phyloP scores from a whole-genome alignment of 23 tunicate species.

The Pegea sp. region DNA sequence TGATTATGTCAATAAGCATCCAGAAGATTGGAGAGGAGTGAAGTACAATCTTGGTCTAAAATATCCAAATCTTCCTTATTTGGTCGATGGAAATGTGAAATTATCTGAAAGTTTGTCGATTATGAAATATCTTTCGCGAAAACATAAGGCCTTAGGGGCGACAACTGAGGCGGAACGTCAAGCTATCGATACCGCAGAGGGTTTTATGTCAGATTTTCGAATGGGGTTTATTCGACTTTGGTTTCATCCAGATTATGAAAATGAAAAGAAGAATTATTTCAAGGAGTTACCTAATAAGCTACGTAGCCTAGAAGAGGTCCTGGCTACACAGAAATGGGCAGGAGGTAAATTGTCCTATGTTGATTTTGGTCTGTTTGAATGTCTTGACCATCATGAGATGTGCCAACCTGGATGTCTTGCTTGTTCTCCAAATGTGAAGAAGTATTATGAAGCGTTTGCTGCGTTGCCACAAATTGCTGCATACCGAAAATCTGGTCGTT shows the following conservation, averaged over 20 bases:
- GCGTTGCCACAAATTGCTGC: constrained; percentile 1
- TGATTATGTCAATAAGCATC: no score
- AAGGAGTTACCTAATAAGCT: background rate
- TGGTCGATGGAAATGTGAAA: no score
- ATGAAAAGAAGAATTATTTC: background rate
- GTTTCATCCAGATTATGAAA: background rate
- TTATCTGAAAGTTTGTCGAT: no score
- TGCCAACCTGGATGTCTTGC: constrained; percentile 4
- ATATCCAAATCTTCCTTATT: no score
- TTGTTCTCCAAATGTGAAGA: constrained; percentile 2
- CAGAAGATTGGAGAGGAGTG: no score
- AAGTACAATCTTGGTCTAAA: no score
- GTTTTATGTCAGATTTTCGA: background rate
- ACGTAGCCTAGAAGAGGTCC: background rate
- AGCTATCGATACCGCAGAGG: background rate
- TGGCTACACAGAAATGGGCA: constrained; percentile 1
- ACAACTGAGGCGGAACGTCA: background rate
- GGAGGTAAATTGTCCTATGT: constrained; percentile 12
- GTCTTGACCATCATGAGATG: constrained; percentile 14
- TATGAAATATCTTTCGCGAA: no score
- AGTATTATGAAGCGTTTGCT: constrained; percentile 2
- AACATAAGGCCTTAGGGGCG: no score
- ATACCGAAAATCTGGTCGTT: constrained; percentile 6
- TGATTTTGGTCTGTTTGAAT: constrained; percentile 11
- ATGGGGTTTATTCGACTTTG: background rate